Evolutionary conservation across 2,888 invertebrate genomes (phyloP).

Genomic region (Sarcophaga caerulescens): DNA sequence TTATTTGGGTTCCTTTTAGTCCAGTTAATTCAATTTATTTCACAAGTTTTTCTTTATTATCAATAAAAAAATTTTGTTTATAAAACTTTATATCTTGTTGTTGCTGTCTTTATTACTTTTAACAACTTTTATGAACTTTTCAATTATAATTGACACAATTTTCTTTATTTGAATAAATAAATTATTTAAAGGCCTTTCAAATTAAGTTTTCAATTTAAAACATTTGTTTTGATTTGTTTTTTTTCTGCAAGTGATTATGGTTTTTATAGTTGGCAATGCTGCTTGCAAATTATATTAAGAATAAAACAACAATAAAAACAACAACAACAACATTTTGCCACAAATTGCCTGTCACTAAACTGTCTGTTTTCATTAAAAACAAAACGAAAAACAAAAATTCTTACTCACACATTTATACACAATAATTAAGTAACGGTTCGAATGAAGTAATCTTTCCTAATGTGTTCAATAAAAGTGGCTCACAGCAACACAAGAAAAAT

Average conservation of each 20-base stretch:
- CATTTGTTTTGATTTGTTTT: neutral
- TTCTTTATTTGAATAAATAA: neutral
- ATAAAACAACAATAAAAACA: neutral
- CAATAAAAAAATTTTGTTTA: neutral
- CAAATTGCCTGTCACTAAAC: slow-evolving; percentile 37
- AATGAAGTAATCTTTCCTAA: too few relatives aligned
- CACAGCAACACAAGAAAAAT: too few relatives aligned
- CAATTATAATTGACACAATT: slow-evolving; percentile 29
- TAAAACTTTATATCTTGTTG: neutral
- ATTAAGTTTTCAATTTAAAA: slow-evolving; percentile 12
- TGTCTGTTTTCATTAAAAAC: slow-evolving; percentile 42
- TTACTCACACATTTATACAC: neutral
- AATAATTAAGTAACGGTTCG: neutral
- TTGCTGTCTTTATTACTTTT: neutral
- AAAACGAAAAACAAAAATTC: slow-evolving; percentile 3
- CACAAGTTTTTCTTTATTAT: neutral
- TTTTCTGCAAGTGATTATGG: neutral
- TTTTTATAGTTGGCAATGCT: slow-evolving; percentile 3
- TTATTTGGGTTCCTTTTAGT: too few relatives aligned
- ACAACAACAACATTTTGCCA: slow-evolving; percentile 20
- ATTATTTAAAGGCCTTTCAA: neutral
- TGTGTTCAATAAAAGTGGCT: too few relatives aligned
- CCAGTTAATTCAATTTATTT: neutral
- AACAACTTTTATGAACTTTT: slow-evolving; percentile 5
- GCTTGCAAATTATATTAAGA: neutral